Evolutionary conservation across 1,140 invertebrate species (phyloP), one percentile per base, ranked within the genome.

Genomic region (Hestina assimilis): DNA sequence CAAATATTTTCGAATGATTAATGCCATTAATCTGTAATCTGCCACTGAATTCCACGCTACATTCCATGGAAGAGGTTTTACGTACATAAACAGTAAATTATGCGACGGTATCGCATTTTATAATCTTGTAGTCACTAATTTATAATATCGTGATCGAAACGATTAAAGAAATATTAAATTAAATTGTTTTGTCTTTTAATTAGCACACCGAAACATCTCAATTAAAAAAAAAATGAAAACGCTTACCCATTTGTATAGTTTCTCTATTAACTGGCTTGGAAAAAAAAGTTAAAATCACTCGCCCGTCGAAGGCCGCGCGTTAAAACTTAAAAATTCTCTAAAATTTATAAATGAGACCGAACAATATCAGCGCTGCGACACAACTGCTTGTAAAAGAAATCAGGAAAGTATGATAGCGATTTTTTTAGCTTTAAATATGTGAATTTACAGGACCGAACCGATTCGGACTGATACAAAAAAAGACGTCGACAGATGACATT

Each of bases 1-100:
- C 67, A 66, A 75, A 78, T 77, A 72, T 72, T 71, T 68, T 31
- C 33, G 60, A 79, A 78, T 83, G 79, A 87, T 84, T 69, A 78
- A 87, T 79, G 66, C 42, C 29, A 64, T 46, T 80, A 81, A 87
- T 87, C 79, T 79, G 63, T 64, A 82, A 87, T 84, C 83, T 83
- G 83, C 83, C 83, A 87, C 83, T 57, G 83, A 59, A 84, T 84
- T 83, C 79, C 71, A 67, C 64, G 52, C 38, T 56, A 63, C 60
- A 75, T 75, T 67, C 71, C 55, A 40, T 41, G 24, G 54, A 41
- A 51, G 63, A 69, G 61, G 60, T 60, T 66, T 59, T 50, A 57
- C 50, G 45, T 23, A 59, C 51, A 50, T 57, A 50, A 59, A 52
- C 60, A 61, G 31, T 71, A 71, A 69, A 71, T 69, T 71, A 63